phyloP scores from a whole-genome alignment of 2,888 invertebrate species.

The Eilema depressum region DNA sequence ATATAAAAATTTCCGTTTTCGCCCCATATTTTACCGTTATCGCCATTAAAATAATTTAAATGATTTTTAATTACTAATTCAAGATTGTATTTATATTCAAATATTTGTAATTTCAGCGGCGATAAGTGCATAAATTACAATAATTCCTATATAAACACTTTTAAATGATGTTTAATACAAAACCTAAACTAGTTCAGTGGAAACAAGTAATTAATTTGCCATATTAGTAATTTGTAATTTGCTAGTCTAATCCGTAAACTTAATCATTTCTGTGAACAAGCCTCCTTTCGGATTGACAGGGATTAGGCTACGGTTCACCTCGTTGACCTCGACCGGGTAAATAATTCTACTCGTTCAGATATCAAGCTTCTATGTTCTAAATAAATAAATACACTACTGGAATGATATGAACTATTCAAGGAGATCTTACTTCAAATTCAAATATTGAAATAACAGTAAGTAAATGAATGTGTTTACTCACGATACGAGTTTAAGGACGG shows the following conservation, averaged over 20 bases:
- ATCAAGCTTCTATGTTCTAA: neutral
- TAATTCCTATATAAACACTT: too few relatives aligned
- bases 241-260: neutral
- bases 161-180: neutral
- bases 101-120: too few relatives aligned
- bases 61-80: neutral
- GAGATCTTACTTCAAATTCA: neutral
- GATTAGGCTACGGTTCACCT: neutral
- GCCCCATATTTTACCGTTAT: too few relatives aligned
- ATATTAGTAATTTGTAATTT: too few relatives aligned
- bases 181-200: neutral
- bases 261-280: neutral
- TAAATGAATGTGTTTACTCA: neutral
- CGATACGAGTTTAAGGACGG: neutral
- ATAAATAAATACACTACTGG: slow-evolving; percentile 2
- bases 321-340: slow-evolving; percentile 1
- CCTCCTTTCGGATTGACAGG: neutral
- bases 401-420: neutral
- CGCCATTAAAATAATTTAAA: too few relatives aligned
- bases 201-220: neutral
- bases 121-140: neutral
- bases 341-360: neutral
- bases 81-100: too few relatives aligned
- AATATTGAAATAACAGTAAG: neutral
- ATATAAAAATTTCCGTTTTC: neutral